Evolutionary conservation across 2,797 vertebrate genomes (phyloP).

Genomic region (Mycteria americana): DNA sequence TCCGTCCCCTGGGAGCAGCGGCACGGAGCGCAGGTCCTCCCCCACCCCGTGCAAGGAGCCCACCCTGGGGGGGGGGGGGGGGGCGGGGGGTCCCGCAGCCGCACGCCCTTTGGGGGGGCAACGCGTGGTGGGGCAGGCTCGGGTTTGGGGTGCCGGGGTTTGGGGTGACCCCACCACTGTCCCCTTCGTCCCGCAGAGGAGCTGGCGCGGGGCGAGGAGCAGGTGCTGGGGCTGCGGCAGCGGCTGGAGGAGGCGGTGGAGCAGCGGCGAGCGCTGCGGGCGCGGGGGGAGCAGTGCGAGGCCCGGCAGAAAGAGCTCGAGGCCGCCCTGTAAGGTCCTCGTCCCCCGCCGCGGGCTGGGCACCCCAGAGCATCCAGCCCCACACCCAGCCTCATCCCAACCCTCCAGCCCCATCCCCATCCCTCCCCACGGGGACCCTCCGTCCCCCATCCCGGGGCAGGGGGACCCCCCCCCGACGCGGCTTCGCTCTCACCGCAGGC

Average conservation of each 20-base stretch:
- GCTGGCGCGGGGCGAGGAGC: background rate
- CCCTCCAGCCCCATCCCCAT: background rate
- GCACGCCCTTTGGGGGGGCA: rapidly evolving
- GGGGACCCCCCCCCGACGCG: background rate
- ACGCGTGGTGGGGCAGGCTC: rapidly evolving
- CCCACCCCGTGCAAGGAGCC: rapidly evolving
- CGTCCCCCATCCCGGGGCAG: background rate
- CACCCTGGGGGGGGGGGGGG: no score
- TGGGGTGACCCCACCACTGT: background rate
- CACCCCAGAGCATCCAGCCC: background rate
- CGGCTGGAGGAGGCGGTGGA: background rate
- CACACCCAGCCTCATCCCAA: background rate
- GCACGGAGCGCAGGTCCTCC: background rate
- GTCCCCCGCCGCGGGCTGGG: background rate
- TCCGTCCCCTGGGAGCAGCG: background rate
- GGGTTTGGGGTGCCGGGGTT: background rate
- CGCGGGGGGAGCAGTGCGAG: background rate
- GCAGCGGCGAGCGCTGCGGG: background rate
- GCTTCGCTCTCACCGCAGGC: background rate
- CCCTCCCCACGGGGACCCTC: background rate
- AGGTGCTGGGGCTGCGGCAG: background rate
- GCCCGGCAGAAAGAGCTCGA: background rate
- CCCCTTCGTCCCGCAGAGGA: background rate
- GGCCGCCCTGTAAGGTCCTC: background rate
- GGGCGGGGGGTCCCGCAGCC: no score